phyloP scores from a whole-genome alignment of 2,797 vertebrate genomes.

The Pangasius mekongensis region DNA sequence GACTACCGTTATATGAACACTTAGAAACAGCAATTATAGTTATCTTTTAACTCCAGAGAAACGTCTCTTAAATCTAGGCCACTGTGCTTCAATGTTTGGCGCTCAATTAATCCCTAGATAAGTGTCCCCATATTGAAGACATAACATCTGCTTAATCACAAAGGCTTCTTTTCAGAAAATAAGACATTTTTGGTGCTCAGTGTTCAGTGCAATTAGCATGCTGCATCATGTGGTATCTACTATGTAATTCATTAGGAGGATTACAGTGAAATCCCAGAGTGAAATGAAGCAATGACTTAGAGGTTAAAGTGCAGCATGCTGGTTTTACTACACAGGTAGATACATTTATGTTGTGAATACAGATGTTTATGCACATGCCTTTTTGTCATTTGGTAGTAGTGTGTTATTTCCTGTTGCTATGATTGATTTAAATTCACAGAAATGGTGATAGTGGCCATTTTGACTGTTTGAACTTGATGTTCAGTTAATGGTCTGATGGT shows the following conservation, averaged over 20 bases:
- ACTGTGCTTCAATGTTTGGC: conserved; percentile 9
- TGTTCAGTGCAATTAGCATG: background rate
- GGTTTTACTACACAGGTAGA: background rate
- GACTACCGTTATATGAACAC: background rate
- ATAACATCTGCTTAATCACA: conserved; percentile 8
- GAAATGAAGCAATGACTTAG: background rate
- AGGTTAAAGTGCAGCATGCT: background rate
- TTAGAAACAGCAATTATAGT: conserved; percentile 20
- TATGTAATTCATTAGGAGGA: background rate
- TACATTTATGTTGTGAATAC: background rate
- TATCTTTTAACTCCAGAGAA: background rate
- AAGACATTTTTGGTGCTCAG: background rate
- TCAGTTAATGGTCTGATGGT: background rate
- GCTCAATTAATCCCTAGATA: conserved; percentile 27
- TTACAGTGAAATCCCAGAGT: background rate
- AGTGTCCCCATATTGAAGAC: conserved; percentile 11
- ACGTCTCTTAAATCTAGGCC: conserved; percentile 17
- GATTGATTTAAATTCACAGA: background rate
- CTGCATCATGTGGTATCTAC: background rate
- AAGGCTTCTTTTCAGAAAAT: conserved; percentile 10
- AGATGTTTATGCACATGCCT: background rate
- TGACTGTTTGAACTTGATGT: background rate
- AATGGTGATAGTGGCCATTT: background rate
- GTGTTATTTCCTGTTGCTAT: background rate
- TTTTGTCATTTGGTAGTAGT: background rate